Evolutionary conservation across 2,797 vertebrate species (phyloP).

Genomic region (Pantherophis vulpinus): DNA sequence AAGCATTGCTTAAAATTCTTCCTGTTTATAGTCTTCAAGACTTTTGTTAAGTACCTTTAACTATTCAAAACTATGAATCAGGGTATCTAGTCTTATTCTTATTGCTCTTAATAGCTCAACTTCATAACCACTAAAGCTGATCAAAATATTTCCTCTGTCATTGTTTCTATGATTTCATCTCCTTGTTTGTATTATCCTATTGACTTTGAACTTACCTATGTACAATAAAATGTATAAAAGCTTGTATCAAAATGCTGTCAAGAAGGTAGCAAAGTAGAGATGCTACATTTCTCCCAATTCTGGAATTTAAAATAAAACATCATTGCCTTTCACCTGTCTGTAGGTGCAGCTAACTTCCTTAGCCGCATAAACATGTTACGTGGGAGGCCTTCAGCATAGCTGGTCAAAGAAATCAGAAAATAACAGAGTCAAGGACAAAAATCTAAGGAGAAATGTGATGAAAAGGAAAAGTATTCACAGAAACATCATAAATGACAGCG

Average conservation of each 20-base stretch:
- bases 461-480: not conserved
- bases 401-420: not conserved
- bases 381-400: too few species aligned
- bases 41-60: not conserved
- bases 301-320: not conserved
- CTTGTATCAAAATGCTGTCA: not conserved
- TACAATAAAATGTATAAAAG: not conserved
- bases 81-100: not conserved
- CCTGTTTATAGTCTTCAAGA: not conserved
- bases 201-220: not conserved
- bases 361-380: not conserved
- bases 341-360: not conserved
- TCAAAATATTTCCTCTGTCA: not conserved
- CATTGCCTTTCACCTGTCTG: not conserved
- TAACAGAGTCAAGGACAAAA: not conserved
- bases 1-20: not conserved
- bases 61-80: not conserved
- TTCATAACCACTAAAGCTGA: not conserved
- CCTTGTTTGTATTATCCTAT: not conserved
- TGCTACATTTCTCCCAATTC: not conserved
- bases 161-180: not conserved
- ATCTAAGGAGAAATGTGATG: not conserved
- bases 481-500: not conserved
- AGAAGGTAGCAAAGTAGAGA: not conserved
- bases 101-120: not conserved